Evolutionary conservation across 2,113 vertebrate species (phyloP), one percentile per base, ranked within the genome.

Genomic region (Tyrannus savana): DNA sequence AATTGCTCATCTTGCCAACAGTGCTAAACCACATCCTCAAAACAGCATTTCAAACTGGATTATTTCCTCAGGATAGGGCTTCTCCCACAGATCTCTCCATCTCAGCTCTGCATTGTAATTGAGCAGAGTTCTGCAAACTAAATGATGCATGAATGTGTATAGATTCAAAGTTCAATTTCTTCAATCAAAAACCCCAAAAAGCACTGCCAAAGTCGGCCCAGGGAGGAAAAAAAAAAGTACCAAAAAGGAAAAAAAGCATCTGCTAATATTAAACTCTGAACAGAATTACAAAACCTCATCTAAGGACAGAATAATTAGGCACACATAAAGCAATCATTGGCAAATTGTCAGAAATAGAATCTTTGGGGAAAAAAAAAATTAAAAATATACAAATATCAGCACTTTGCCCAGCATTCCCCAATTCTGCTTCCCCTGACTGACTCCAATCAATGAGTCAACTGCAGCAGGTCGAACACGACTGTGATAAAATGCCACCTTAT

Each of bases 401-500:
- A 69, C 16, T 91, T 97, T 63, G 24, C 46, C 7, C 44, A 59
- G 88, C 59, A 56, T 64, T 77, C 80, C 72, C 53, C 4, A 21
- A 47, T 58, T 21, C 84, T 30, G 19, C 90, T 93, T 77, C 87
- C 96, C 81, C 76, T 21, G 66, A 91, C 64, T 87, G 92, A 60
- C 55, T 89, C 83, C 78, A 81, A 97, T 98, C 97, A 90, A 98
- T 98, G 97, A 94, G 63, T 93, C 91, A 75, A 97, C 92, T 84
- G 52, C 79, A 39, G 88, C 41, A 69, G 96, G 94, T 97, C 92
- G 64, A 97, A 97, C 91, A 52, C 81, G 56, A 44, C 73, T 14
- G 91, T 72, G 96, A 96, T 97, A 93, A 97, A 97, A 96, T 80
- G 97, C 96, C 97, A 97, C 97, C 96, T 92, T 53, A 89, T 90